Percentiles rank a stretch among this genome's conserved stretches.
Evolutionary conservation across 2,797 vertebrate genomes (phyloP).

Genomic region (Sebastes hubbsi): DNA sequence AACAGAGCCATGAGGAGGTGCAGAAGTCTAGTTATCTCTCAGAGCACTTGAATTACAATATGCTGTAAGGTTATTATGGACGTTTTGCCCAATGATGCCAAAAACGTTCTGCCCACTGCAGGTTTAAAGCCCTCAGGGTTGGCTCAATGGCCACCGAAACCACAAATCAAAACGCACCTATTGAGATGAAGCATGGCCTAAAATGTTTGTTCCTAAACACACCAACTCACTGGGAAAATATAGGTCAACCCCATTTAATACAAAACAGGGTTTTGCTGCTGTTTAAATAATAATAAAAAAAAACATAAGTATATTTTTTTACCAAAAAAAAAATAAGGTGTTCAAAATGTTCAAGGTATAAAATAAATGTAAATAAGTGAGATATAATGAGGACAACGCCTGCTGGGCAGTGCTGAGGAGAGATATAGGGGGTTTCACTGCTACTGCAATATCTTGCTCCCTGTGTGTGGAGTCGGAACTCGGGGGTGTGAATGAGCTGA

Average conservation of each 20-base stretch:
- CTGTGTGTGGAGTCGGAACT: slow-evolving; percentile 56
- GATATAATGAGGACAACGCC: slow-evolving; percentile 47
- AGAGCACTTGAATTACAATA: too few relatives aligned
- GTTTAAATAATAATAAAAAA: background rate
- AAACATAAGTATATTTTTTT: background rate
- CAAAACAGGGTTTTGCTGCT: background rate
- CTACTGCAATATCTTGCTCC: slow-evolving; percentile 54
- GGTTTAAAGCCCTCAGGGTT: background rate
- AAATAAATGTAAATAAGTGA: slow-evolving; percentile 11
- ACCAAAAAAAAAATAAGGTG: background rate
- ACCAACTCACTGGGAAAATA: slow-evolving; percentile 24
- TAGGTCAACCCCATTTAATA: slow-evolving; percentile 37
- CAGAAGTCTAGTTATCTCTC: too few relatives aligned
- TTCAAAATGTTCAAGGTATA: background rate
- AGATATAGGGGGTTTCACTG: slow-evolving; percentile 58
- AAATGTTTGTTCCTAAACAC: slow-evolving; percentile 17
- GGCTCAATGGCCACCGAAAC: background rate
- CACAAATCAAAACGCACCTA: slow-evolving; percentile 10
- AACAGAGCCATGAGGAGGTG: too few relatives aligned
- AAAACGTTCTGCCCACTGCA: too few relatives aligned
- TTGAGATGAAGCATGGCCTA: background rate
- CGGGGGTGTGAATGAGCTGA: slow-evolving; percentile 73
- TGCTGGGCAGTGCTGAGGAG: slow-evolving; percentile 61
- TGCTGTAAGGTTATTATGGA: too few relatives aligned
- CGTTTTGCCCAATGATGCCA: too few relatives aligned